phyloP scores from a whole-genome alignment of 2,113 vertebrate species.

The Nannobrachium achirus region DNA sequence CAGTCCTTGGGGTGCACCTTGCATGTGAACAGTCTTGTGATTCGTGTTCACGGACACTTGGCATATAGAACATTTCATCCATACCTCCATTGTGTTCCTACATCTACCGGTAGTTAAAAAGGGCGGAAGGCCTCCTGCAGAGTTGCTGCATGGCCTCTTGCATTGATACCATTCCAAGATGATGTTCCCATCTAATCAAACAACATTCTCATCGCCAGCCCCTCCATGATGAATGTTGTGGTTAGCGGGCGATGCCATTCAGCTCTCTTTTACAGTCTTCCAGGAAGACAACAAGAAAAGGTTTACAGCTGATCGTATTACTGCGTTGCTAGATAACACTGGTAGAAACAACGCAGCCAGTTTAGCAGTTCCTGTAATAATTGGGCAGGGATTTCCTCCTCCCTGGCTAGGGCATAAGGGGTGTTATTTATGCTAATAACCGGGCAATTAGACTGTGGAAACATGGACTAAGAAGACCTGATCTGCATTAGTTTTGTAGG shows the following conservation, averaged over 20 bases:
- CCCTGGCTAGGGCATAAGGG: conserved; percentile 62
- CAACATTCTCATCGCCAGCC: conserved; percentile 3
- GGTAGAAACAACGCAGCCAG: conserved; percentile 56
- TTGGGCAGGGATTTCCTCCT: conserved; percentile 78
- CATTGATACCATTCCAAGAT: conserved; percentile 12
- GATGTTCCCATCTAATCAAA: background rate
- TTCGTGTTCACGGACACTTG: background rate
- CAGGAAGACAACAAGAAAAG: conserved; percentile 32
- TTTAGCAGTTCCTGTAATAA: conserved; percentile 68
- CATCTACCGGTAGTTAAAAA: background rate
- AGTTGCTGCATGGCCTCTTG: background rate
- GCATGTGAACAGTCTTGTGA: background rate
- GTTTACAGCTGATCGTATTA: conserved; percentile 41
- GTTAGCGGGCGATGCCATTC: background rate
- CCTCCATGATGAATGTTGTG: conserved; percentile 1
- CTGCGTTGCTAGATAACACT: conserved; percentile 44
- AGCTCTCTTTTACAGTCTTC: conserved; percentile 21
- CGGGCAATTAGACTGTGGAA: conserved; percentile 76
- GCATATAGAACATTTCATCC: conserved; percentile 15
- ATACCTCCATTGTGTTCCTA: conserved; percentile 5
- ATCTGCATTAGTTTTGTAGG: conserved; percentile 62
- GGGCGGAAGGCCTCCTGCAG: conserved; percentile 14
- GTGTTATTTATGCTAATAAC: conserved; percentile 79
- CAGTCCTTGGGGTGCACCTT: background rate
- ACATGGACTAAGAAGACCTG: conserved; percentile 58